phyloP scores from a whole-genome alignment of 2,888 invertebrate species.

The Polymixis flavicincta region DNA sequence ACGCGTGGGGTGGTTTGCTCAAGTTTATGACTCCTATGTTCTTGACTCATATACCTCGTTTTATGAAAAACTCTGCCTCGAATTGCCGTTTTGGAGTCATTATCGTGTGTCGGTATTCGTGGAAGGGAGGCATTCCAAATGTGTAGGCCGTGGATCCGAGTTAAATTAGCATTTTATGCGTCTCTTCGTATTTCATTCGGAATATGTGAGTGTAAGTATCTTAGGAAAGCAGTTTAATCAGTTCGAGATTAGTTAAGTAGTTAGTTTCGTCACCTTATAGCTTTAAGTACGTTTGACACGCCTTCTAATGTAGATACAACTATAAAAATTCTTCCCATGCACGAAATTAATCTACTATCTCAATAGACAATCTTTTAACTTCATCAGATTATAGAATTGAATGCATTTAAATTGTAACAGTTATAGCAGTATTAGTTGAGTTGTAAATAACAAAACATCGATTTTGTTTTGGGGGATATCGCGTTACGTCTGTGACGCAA shows the following conservation, averaged over 20 bases:
- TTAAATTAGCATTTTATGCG: conserved; percentile 76
- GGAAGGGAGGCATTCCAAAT: conserved; percentile 70
- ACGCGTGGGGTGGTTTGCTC: conserved; percentile 83
- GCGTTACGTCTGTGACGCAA: conserved; percentile 44
- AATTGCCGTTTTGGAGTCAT: conserved; percentile 85
- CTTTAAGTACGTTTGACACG: conserved; percentile 66
- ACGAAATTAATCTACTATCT: conserved; percentile 67
- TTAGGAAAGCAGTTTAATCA: conserved; percentile 67
- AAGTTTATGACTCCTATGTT: conserved; percentile 88
- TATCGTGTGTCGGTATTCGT: conserved; percentile 80
- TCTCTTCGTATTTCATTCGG: conserved; percentile 66
- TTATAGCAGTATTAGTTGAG: conserved; percentile 52
- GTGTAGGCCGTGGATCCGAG: conserved; percentile 68
- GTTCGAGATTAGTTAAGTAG: conserved; percentile 66
- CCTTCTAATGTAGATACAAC: conserved; percentile 61
- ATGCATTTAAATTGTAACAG: conserved; percentile 67
- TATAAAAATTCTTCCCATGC: conserved; percentile 67
- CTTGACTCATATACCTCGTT: conserved; percentile 89
- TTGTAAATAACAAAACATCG: conserved; percentile 43
- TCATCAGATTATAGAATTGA: conserved; percentile 60
- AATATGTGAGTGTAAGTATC: conserved; percentile 65
- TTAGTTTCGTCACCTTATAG: conserved; percentile 67
- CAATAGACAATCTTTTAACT: conserved; percentile 57
- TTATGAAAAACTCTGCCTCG: conserved; percentile 86
- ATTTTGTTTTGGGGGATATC: conserved; percentile 46